A percentile compares a stretch with the other conserved stretches of the same genome.
Evolutionary conservation across 2,113 vertebrate species (phyloP).

Genomic region (human (Homo sapiens)): GRCh38 chr4:176798001-176798500

Average conservation of each 20-base stretch:
- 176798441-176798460: neutral
- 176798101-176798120: neutral
- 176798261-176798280: neutral
- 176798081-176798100: neutral
- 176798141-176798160: neutral
- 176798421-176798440: neutral
- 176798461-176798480: neutral
- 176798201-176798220: neutral
- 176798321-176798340: neutral
- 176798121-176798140: neutral
- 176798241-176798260: neutral
- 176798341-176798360: neutral
- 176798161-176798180: neutral
- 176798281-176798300: accelerated
- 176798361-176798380: neutral
- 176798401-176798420: neutral
- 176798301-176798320: neutral
- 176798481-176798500: neutral
- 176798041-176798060: neutral
- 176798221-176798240: neutral
- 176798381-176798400: neutral
- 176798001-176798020: neutral
- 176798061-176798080: neutral
- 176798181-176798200: neutral
- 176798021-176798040: neutral